These are phyloP conservation scores for Hemicrepidius hirtus DNA, from an alignment of 2,888 invertebrate genomes.

Conservation along the genomic window DNA sequence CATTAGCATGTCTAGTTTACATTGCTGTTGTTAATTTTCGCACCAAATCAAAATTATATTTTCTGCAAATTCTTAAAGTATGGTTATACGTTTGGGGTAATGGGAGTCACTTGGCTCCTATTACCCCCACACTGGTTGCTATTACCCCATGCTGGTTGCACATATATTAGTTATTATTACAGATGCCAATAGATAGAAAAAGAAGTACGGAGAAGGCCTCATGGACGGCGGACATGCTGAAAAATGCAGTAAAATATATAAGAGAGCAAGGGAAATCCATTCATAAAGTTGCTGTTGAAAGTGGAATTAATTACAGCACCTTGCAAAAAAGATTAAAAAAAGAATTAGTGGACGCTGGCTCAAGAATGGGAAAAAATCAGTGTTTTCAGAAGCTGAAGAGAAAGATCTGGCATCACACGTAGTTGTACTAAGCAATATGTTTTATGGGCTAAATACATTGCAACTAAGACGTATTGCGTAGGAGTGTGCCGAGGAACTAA, in stretches of 20 bases:
- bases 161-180: too few species aligned
- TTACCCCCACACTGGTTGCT: too few species aligned
- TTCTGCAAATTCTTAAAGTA: too few species aligned
- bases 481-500: background rate
- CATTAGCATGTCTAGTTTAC: too few species aligned
- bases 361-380: constrained; percentile 4
- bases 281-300: too few species aligned
- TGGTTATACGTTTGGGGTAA: too few species aligned
- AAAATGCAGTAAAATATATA: background rate
- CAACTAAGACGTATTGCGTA: background rate
- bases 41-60: too few species aligned
- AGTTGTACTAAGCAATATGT: background rate
- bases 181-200: background rate
- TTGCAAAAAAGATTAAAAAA: constrained; percentile 5
- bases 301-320: background rate
- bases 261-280: background rate
- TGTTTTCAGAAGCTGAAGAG: background rate
- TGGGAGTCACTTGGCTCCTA: too few species aligned
- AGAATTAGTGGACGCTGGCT: background rate
- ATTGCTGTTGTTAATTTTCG: too few species aligned
- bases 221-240: background rate
- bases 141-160: too few species aligned
- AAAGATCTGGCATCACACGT: background rate
- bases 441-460: background rate
- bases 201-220: background rate